Evolutionary conservation across 2,888 invertebrate species (phyloP), one percentile per base, ranked within the genome.

Genomic region (Heteropelma amictum): DNA sequence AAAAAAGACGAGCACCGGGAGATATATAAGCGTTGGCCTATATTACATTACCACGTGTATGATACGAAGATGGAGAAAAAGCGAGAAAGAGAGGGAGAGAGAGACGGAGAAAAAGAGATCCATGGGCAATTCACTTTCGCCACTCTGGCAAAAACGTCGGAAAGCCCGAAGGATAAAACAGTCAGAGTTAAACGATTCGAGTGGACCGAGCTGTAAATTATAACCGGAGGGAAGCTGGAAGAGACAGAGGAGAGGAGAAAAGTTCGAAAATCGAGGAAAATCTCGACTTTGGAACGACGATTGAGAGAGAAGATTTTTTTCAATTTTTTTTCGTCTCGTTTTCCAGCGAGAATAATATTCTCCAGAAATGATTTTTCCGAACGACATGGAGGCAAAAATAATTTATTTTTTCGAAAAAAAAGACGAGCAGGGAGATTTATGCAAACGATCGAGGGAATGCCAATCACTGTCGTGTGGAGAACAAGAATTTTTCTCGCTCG

Each of bases 81-180:
- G 17, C 8, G 19, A n/a, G 26, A 49, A 21, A 49, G 28, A 7
- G 56, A 8, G 3, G 26, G 14, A 35, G 40, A 56, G 17, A 38
- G 45, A 26, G 19, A 33, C 23, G 33, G 30, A 47, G 53, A 14
- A 35, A 21, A 28, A 63, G 38, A 60, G 53, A 47, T 60, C 45
- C 64, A 47, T 17, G 64, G 14, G 26, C 54, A 60, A 74, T 64
- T 74, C 65, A 70, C 65, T 64, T 61, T 65, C 54, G 61, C 60
- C 45, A 60, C 33, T 65, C 61, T 63, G 63, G 64, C 69, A 76
- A 72, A 77, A 79, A 79, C 77, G 73, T 81, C 80, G 67, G 80
- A 81, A 80, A 81, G 79, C 68, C 71, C 47, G 47, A 58, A 78
- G 80, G 76, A 80, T 80, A 80, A 76, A 69, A 61, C 60, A 42